Evolutionary conservation across 2,888 invertebrate genomes (phyloP).

Genomic region (Agrotis exclamationis): DNA sequence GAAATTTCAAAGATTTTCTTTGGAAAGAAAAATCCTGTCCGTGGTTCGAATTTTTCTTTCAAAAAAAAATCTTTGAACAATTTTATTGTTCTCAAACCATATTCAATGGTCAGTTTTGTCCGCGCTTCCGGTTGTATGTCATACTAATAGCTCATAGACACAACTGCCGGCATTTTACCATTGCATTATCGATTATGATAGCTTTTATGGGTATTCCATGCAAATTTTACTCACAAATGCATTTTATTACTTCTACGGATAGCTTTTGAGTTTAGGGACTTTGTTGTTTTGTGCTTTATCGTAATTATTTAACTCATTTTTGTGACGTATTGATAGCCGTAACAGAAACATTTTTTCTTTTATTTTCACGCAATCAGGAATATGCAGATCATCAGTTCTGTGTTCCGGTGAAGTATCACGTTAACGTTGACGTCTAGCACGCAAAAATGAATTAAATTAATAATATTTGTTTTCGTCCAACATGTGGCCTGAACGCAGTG

Average conservation of each 20-base stretch:
- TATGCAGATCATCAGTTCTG: conserved; percentile 94
- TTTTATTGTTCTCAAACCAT: conserved; percentile 34
- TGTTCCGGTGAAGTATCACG: conserved; percentile 92
- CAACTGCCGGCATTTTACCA: conserved; percentile 21
- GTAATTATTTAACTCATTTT: neutral
- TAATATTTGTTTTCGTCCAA: conserved; percentile 70
- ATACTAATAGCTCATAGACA: neutral
- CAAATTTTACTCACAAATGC: neutral
- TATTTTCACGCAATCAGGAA: conserved; percentile 91
- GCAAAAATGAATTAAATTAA: conserved; percentile 15
- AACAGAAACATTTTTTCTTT: conserved; percentile 29
- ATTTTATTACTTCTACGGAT: neutral
- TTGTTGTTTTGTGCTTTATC: neutral
- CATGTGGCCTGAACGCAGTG: conserved; percentile 94
- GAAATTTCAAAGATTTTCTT: too few relatives aligned
- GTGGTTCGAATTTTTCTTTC: too few relatives aligned
- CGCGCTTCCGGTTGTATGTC: conserved; percentile 47
- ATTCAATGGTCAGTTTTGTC: conserved; percentile 34
- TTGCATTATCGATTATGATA: conserved; percentile 22
- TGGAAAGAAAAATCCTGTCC: too few relatives aligned
- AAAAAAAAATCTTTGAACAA: too few relatives aligned
- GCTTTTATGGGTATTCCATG: conserved; percentile 20
- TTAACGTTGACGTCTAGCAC: neutral
- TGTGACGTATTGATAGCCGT: neutral
- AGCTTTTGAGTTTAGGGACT: neutral